Evolutionary conservation across 2,113 vertebrate species (phyloP).

Genomic region (Saccopteryx bilineata): DNA sequence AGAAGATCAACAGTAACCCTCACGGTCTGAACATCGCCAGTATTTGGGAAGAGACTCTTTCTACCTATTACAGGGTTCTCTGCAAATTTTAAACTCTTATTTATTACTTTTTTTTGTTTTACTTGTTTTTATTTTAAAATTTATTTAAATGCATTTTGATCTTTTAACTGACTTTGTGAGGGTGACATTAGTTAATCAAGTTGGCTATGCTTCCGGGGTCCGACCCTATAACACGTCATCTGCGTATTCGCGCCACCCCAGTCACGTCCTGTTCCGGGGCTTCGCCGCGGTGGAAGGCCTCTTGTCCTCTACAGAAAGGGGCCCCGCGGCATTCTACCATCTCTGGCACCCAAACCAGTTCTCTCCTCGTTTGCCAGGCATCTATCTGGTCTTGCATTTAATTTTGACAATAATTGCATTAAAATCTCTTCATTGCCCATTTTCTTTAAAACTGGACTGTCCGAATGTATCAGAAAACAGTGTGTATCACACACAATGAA

Average conservation of each 20-base stretch:
- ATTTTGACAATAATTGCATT: neutral
- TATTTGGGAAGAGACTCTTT: neutral
- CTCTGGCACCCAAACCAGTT: neutral
- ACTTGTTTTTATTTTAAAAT: neutral
- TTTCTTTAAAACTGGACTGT: neutral
- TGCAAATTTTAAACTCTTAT: neutral
- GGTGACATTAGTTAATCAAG: neutral
- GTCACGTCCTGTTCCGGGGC: no score
- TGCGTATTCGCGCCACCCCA: neutral
- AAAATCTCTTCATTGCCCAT: neutral
- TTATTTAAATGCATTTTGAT: neutral
- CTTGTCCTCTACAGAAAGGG: neutral
- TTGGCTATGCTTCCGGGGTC: neutral
- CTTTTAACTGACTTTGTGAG: neutral
- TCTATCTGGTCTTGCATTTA: neutral
- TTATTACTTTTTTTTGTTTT: neutral
- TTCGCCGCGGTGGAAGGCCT: neutral
- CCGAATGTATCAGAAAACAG: neutral
- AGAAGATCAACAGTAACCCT: neutral
- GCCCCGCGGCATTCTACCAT: neutral
- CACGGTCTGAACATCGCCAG: fast-evolving
- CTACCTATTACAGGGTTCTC: neutral
- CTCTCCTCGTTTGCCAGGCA: neutral
- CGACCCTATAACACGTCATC: neutral
- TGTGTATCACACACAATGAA: neutral